phyloP scores from a whole-genome alignment of 2,113 vertebrate species.

The Nycticebus coucang region DNA sequence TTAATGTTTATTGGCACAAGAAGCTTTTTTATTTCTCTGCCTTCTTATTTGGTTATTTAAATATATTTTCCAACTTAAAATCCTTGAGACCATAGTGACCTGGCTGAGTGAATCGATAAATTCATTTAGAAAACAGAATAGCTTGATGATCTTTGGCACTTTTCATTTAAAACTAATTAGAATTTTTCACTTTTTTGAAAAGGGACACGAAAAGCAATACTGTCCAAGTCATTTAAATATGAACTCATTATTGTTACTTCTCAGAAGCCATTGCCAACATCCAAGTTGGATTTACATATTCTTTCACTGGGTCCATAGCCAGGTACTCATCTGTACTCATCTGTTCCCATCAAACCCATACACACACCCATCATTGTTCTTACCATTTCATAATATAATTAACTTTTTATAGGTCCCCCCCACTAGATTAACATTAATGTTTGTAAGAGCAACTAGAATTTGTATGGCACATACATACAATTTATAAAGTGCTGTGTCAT shows the following conservation, averaged over 20 bases:
- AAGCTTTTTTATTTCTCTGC: background rate
- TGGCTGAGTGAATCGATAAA: background rate
- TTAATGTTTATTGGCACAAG: background rate
- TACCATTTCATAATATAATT: background rate
- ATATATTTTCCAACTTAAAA: background rate
- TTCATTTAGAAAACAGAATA: background rate
- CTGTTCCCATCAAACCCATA: background rate
- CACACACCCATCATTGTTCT: background rate
- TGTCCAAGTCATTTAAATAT: background rate
- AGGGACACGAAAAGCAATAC: background rate
- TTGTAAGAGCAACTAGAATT: background rate
- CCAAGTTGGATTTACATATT: background rate
- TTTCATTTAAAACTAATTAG: background rate
- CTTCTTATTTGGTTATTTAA: slow-evolving; percentile 20
- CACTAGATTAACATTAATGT: background rate
- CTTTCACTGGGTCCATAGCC: background rate
- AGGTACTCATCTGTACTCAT: background rate
- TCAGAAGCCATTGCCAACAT: background rate
- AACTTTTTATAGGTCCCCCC: background rate
- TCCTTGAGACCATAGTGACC: background rate
- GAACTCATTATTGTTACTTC: background rate
- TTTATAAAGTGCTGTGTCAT: background rate
- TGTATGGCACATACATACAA: background rate
- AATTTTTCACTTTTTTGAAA: slow-evolving; percentile 20
- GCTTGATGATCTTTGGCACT: background rate